A percentile compares a stretch with the other conserved stretches of the same genome.
phyloP scores from a whole-genome alignment of 2,113 vertebrate species.

The Paradoxurus hermaphroditus region DNA sequence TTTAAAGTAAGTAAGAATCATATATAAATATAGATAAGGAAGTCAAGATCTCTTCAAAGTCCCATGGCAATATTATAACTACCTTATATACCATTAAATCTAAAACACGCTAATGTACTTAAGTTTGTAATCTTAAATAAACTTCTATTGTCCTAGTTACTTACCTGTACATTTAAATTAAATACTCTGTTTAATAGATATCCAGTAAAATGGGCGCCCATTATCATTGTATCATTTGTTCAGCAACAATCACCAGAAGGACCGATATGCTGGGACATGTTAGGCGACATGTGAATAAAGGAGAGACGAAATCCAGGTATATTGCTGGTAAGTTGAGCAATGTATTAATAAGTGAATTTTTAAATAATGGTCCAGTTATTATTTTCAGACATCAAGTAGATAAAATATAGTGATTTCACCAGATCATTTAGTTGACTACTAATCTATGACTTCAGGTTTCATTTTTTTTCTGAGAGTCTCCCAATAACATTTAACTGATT shows the following conservation, averaged over 20 bases:
- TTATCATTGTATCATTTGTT: conserved; percentile 97
- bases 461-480: conserved; percentile 18
- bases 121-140: conserved; percentile 16
- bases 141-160: conserved; percentile 39
- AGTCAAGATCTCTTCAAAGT: conserved; percentile 26
- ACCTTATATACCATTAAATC: background rate
- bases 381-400: background rate
- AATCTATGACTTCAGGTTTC: background rate
- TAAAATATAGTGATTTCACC: conserved; percentile 15
- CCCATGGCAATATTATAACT: background rate
- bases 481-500: background rate
- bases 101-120: background rate
- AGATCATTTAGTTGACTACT: background rate
- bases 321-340: conserved; percentile 76
- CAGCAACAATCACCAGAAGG: conserved; percentile 92
- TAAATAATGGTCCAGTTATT: background rate
- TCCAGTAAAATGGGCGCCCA: conserved; percentile 90
- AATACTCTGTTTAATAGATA: conserved; percentile 76
- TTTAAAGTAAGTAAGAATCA: background rate
- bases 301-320: conserved; percentile 94
- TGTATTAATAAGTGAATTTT: conserved; percentile 28
- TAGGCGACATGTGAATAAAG: conserved; percentile 94
- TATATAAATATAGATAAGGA: background rate
- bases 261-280: conserved; percentile 97
- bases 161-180: background rate